Evolutionary conservation across 2,797 vertebrate species (phyloP), one percentile per base, ranked within the genome.

Genomic region (Eulemur mongoz): DNA sequence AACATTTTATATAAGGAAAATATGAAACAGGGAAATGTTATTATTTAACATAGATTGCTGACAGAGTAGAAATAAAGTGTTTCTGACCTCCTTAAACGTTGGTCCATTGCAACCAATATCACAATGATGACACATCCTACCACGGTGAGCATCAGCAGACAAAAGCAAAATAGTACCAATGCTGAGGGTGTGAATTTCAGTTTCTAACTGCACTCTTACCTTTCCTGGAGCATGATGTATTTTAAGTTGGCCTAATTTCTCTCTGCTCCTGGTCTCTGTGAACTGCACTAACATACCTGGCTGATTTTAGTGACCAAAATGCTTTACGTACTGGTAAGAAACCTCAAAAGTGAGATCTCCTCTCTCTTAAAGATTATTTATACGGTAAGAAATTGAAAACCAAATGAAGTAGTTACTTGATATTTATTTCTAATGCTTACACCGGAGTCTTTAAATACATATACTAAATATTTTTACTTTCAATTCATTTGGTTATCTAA

Each of bases 201-300:
- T 57, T 95, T 94, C 93, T 86, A 95, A 79, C 35, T 61, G 45
- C 65, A 95, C 23, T 89, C 85, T 87, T 90, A 96, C 88, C 92
- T 94, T 78, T 95, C 94, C 63, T 63, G 61, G 40, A 89, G 32
- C 65, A 89, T 57, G 73, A 75, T 32, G 27, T 92, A 86, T 88
- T 97, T 97, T 93, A 96, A 76, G 81, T 76, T 94, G 86, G 82
- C 92, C 93, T 89, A 83, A 96, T 93, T 97, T 92, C 65, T 76
- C 59, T 45, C 69, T 59, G 61, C 54, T 86, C 54, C 38, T 94
- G 27, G 43, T 65, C 43, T 85, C 57, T 85, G 25, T 82, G 12
- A 96, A 85, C 67, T 85, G 48, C 1, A 32, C 30, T 83, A 95
- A 89, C 73, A 78, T 72, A 86, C 52, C 83, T 84, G 30, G 40